A percentile compares a stretch with the other conserved stretches of the same genome.
phyloP scores from a whole-genome alignment of 2,888 invertebrate genomes.

The Cerceris ruficornis region DNA sequence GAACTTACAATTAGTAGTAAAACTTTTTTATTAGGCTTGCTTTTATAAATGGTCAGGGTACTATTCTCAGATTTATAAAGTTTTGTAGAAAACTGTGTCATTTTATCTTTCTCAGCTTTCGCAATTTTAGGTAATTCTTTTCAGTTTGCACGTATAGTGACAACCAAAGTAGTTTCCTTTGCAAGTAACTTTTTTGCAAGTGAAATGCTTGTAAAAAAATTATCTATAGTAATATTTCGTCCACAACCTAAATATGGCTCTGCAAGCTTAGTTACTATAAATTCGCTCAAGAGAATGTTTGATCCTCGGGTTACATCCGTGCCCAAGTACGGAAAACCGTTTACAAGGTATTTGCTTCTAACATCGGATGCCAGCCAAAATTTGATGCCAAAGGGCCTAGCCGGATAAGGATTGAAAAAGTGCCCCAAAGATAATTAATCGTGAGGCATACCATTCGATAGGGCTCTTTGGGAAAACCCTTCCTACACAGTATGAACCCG shows the following conservation, averaged over 20 bases:
- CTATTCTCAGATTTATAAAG: slow-evolving; percentile 10
- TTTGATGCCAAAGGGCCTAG: no score
- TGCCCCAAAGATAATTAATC: no score
- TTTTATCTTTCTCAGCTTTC: slow-evolving; percentile 1
- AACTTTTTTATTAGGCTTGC: slow-evolving; percentile 63
- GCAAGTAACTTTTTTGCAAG: slow-evolving; percentile 25
- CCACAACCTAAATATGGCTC: slow-evolving; percentile 16
- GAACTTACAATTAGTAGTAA: slow-evolving; percentile 49
- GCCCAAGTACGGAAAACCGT: slow-evolving; percentile 52
- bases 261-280: slow-evolving; percentile 18
- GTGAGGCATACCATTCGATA: no score
- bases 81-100: slow-evolving; percentile 11
- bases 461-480: no score
- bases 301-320: slow-evolving; percentile 42
- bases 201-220: slow-evolving; percentile 28
- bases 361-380: slow-evolving; percentile 52
- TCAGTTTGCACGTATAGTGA: slow-evolving; percentile 2
- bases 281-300: slow-evolving; percentile 21
- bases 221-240: slow-evolving; percentile 18
- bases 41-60: slow-evolving; percentile 46
- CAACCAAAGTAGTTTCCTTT: no score
- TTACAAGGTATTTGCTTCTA: slow-evolving; percentile 47
- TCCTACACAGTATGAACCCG: no score
- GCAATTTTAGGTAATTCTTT: slow-evolving; percentile 10
- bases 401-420: no score